Evolutionary conservation across 2,797 vertebrate species (phyloP).

Genomic region (Argentina silus): DNA sequence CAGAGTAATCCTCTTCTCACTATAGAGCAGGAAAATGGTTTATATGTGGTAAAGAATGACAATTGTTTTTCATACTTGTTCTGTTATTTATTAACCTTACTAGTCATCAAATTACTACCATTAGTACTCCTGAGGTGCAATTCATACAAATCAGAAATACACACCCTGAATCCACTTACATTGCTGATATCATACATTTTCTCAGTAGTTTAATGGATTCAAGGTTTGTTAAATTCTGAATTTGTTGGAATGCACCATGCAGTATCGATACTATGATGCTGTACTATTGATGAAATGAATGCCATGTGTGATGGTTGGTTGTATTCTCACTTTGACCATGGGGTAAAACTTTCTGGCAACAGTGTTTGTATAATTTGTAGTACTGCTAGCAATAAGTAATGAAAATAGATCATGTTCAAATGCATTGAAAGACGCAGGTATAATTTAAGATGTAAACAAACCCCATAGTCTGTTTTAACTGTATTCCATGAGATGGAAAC

Average conservation of each 20-base stretch:
- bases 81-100: conserved; percentile 3
- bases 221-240: not conserved
- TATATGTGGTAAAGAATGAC: conserved; percentile 57
- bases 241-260: not conserved
- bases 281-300: not conserved
- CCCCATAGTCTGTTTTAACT: not conserved
- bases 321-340: not conserved
- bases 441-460: not conserved
- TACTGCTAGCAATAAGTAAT: conserved; percentile 39
- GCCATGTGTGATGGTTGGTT: not conserved
- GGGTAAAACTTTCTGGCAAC: not conserved
- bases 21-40: conserved; percentile 9
- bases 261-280: conserved; percentile 4
- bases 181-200: not conserved
- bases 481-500: not conserved
- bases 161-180: not conserved
- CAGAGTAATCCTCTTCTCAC: conserved; percentile 3
- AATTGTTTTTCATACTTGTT: conserved; percentile 27
- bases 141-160: not conserved
- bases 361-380: conserved; percentile 46
- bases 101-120: not conserved
- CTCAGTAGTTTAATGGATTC: not conserved
- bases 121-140: not conserved
- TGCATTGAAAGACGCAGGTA: conserved; percentile 10
- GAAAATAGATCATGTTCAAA: conserved; percentile 16